A percentile compares a stretch with the other conserved stretches of the same genome.
These are phyloP conservation scores for Petrocephalus sullivani DNA, from an alignment of 2,797 vertebrate species.

Conservation along the genomic window DNA sequence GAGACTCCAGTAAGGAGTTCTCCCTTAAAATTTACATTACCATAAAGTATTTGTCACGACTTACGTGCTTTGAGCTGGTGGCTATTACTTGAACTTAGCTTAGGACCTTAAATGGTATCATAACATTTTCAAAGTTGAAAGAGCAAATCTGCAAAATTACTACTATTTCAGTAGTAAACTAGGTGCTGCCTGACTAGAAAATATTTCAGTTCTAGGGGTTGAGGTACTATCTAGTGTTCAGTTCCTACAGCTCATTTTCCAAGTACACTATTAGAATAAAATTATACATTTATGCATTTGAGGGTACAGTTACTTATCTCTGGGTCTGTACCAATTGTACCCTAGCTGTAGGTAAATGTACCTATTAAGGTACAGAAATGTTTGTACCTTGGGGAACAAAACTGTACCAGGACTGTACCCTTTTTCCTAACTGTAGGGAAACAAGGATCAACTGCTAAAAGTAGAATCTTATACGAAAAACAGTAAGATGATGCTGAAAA, in stretches of 20 bases:
- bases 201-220: not conserved
- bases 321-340: not conserved
- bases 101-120: not conserved
- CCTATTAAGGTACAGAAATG: not conserved
- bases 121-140: not conserved
- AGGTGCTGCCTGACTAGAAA: not conserved
- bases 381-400: not conserved
- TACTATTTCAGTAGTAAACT: not conserved
- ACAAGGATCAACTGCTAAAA: not conserved
- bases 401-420: not conserved
- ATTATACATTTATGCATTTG: not conserved
- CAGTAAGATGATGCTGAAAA: not conserved
- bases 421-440: not conserved
- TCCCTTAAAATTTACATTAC: not conserved
- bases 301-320: not conserved
- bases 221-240: not conserved
- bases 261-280: not conserved
- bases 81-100: not conserved
- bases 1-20: not conserved
- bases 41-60: not conserved
- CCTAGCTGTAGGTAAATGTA: not conserved
- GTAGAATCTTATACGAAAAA: not conserved
- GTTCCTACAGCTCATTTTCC: not conserved
- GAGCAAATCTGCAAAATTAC: not conserved
- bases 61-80: not conserved